phyloP scores from a whole-genome alignment of 2,888 invertebrate species.

The Uloborus plumipes region DNA sequence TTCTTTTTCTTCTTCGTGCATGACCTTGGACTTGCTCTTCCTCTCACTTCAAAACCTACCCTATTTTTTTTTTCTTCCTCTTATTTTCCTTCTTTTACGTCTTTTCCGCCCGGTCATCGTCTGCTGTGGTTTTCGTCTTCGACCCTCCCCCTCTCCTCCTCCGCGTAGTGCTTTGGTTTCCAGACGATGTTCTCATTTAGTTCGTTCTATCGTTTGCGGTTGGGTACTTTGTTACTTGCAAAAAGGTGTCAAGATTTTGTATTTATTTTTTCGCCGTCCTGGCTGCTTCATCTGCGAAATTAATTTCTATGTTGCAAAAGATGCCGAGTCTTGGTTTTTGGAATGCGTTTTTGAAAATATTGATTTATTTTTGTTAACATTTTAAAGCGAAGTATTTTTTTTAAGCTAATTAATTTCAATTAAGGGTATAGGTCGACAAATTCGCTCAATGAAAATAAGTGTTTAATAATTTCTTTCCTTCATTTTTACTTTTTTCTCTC shows the following conservation, averaged over 20 bases:
- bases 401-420: too few species aligned
- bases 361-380: too few species aligned
- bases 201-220: slow-evolving; percentile 5
- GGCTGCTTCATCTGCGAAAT: too few species aligned
- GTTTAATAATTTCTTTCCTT: too few species aligned
- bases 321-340: too few species aligned
- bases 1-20: slow-evolving; percentile 13
- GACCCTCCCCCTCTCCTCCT: slow-evolving; percentile 6
- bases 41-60: slow-evolving; percentile 42
- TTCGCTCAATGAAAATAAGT: too few species aligned
- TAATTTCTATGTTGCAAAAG: too few species aligned
- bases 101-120: slow-evolving; percentile 45
- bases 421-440: too few species aligned
- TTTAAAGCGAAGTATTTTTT: too few species aligned
- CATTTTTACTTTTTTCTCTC: too few species aligned
- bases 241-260: not conserved
- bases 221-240: not conserved
- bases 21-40: slow-evolving; percentile 62
- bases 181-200: slow-evolving; percentile 25
- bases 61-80: slow-evolving; percentile 18
- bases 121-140: slow-evolving; percentile 23
- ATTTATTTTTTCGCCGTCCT: too few species aligned
- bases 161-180: slow-evolving; percentile 6
- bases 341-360: too few species aligned
- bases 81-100: slow-evolving; percentile 16